Evolutionary conservation across 2,113 vertebrate genomes (phyloP), one percentile per base, ranked within the genome.

Genomic region (Cichladusa arquata): DNA sequence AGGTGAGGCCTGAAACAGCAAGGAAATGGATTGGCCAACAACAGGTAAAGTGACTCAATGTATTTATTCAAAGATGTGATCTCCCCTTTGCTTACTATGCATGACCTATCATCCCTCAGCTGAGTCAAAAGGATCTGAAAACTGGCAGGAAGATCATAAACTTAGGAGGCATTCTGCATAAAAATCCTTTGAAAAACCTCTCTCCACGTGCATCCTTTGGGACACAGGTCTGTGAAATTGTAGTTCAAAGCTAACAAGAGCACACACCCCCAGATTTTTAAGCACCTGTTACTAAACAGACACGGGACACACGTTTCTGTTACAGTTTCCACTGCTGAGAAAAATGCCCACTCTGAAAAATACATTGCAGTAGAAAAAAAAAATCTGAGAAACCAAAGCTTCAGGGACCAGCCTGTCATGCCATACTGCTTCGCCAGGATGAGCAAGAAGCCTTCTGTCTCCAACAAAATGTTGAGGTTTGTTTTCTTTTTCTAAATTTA

Each of bases 221-320:
- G 60, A 40, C 45, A 65, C 19, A 76, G 34, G 23, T 56, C 73
- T 90, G 53, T 2, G 3, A 53, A n/a, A 53, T 2, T 57, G 31
- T 13, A 26, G 42, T 24, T 82, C 66, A 34, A 62, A 74, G 44
- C 38, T 70, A 56, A 38, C 11, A 42, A 14, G 14, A 64, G 65
- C 34, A 58, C 19, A 19, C 25, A 25, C 7, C 22, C 34, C 58
- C 47, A 11, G 10, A 53, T 38, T 73, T 60, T 56, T 26, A 44
- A 33, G 24, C 24, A 53, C 4, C 50, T 70, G 15, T n/a, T 85
- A 51, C 29, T 93, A 29, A 34, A 45, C 50, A 85, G 51, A 81
- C 50, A 64, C 0, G 2, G 24, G 50, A 66, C 5, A 56, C 10
- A 2, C 1, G 0, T 20, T 53, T 62, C 48, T 26, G n/a, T n/a